These are phyloP conservation scores for Xylocampa areola DNA, from an alignment of 2,888 invertebrate species.

Conservation along the genomic window DNA sequence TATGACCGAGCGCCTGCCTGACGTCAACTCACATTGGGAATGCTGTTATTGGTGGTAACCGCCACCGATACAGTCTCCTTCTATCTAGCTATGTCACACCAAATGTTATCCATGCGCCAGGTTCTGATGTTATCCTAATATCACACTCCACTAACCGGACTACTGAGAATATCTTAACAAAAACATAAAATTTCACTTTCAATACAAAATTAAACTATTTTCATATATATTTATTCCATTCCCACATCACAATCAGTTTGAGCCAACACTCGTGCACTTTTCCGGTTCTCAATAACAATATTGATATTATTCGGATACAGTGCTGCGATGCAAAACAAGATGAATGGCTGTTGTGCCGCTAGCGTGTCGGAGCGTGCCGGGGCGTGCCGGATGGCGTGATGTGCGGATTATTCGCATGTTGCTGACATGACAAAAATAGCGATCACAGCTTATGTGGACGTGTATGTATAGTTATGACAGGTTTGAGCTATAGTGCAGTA, in stretches of 20 bases:
- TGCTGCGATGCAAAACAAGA: conserved; percentile 47
- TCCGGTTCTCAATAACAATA: conserved; percentile 40
- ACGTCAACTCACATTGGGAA: too few species aligned
- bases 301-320: conserved; percentile 42
- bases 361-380: conserved; percentile 17
- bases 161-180: too few species aligned
- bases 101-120: too few species aligned
- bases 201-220: too few species aligned
- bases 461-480: conserved; percentile 25
- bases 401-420: conserved; percentile 29
- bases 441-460: conserved; percentile 13
- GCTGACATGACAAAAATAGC: conserved; percentile 47
- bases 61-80: too few species aligned
- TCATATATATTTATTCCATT: background rate
- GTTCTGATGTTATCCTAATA: too few species aligned
- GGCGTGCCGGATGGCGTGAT: conserved; percentile 24
- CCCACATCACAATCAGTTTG: conserved; percentile 32
- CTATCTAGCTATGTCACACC: too few species aligned
- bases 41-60: too few species aligned
- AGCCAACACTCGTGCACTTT: conserved; percentile 24
- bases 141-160: too few species aligned
- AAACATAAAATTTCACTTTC: too few species aligned
- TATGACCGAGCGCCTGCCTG: too few species aligned
- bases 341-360: conserved; percentile 29
- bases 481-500: background rate